Base-by-base conservation (phyloP, 2,888 invertebrate species). In the Latrodectus hesperus region DNA sequence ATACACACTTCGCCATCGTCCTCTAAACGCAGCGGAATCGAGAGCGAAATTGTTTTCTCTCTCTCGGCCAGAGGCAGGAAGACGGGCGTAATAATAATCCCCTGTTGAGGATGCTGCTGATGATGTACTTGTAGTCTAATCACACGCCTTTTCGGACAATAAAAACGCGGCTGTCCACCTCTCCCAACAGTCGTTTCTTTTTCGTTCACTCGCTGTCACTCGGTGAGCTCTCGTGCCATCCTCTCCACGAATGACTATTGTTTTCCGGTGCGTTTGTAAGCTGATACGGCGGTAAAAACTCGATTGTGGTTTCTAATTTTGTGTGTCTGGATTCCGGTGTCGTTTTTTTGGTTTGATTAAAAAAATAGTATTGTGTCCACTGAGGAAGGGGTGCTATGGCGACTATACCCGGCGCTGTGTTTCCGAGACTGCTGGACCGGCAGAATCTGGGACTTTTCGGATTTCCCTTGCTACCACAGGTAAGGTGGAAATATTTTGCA, bases 401-500 rank as follows among this genome's bases (percentile, higher is more conserved):
- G 51, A 74, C 84, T 9, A 72, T 88, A 65, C 88, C 88, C 9
- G 55, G 88, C 52, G 88, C 88, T 60, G 88, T 88, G 10, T 88
- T 88, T 38, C 88, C 88, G 70, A 84, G 88, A 38, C 53, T 88
- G 22, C n/a, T 88, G 71, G 88, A 84, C 64, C 74, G 88, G 17
- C 88, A 88, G 70, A 88, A 88, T 73, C 78, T 88, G 38, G 88
- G 84, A n/a, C 71, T 88, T 12, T 88, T 88, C 17, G 84, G 88
- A 52, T 85, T 88, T 68, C 85, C 88, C 3, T 55, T 88, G 38
- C 38, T 88, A 17, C 88, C 88, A 9, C 88, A 88, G 82, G 88
- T 88, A 67, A 84, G 81, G 72, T 52, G 60, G 12, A 60, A 16
- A 16, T 12, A 68, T 68, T 38, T 38, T 5, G 5, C 5, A 5